A percentile compares a stretch with the other conserved stretches of the same genome.
phyloP scores from a whole-genome alignment of 2,888 invertebrate genomes.

The Hypsopygia costalis region DNA sequence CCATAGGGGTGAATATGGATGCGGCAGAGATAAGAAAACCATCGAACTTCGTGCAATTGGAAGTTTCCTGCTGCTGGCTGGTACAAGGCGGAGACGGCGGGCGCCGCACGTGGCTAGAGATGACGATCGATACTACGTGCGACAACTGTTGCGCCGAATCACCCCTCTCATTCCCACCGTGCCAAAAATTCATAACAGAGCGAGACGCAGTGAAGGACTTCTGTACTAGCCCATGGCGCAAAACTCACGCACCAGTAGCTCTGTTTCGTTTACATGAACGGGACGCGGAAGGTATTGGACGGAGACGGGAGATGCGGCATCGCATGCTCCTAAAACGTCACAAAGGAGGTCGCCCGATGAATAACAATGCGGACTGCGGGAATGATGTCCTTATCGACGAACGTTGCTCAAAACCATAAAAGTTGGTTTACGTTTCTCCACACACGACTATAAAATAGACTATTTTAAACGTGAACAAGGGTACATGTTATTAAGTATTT shows the following conservation, averaged over 20 bases:
- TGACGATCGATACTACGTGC: constrained; percentile 65
- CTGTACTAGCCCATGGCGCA: constrained; percentile 58
- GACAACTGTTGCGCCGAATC: constrained; percentile 73
- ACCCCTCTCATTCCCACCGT: constrained; percentile 33
- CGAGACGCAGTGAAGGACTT: constrained; percentile 49
- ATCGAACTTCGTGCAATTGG: constrained; percentile 11
- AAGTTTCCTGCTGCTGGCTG: constrained; percentile 29
- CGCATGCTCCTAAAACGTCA: constrained; percentile 69
- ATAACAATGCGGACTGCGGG: constrained; percentile 79
- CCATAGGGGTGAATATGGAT: not conserved
- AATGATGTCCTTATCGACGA: constrained; percentile 68
- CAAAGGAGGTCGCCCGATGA: constrained; percentile 74
- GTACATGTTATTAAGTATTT: too few relatives aligned
- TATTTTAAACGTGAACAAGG: not conserved
- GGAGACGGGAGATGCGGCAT: constrained; percentile 65
- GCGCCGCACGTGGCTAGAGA: constrained; percentile 60
- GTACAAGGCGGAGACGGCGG: constrained; percentile 30
- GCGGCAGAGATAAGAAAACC: constrained; percentile 27
- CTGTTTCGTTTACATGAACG: constrained; percentile 33
- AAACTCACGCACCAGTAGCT: constrained; percentile 58
- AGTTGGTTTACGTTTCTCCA: constrained; percentile 16
- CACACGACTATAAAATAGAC: not conserved
- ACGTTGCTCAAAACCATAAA: constrained; percentile 22
- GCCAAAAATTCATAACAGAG: constrained; percentile 13
- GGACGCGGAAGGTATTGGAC: constrained; percentile 22